A percentile compares a stretch with the other conserved stretches of the same genome.
phyloP scores from a whole-genome alignment of 1,140 invertebrate genomes.

The Achroia grisella region DNA sequence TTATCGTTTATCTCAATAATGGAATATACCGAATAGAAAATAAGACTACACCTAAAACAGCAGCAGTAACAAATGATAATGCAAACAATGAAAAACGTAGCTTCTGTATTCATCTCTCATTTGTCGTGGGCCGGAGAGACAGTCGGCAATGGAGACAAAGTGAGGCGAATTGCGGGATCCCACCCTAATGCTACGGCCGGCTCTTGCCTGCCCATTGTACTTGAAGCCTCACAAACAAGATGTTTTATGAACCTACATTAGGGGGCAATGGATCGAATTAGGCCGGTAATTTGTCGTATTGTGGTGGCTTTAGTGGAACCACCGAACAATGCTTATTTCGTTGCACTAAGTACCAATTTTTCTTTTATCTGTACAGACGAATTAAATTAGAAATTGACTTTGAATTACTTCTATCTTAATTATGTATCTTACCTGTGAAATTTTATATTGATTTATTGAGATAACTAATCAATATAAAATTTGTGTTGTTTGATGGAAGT shows the following conservation, averaged over 20 bases:
- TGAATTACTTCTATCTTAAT: too few species aligned
- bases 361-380: too few species aligned
- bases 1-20: too few species aligned
- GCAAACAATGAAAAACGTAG: constrained; percentile 35
- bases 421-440: too few species aligned
- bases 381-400: too few species aligned
- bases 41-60: neutral
- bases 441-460: too few species aligned
- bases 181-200: constrained; percentile 25
- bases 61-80: neutral
- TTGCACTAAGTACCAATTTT: too few species aligned
- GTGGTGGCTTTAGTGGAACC: constrained; percentile 21
- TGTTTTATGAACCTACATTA: constrained; percentile 61
- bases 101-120: constrained; percentile 32
- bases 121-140: constrained; percentile 31
- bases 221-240: constrained; percentile 46
- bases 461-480: too few species aligned
- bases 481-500: too few species aligned
- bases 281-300: constrained; percentile 41
- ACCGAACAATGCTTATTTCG: too few species aligned
- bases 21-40: neutral
- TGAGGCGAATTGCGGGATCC: constrained; percentile 34
- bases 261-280: constrained; percentile 47
- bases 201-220: constrained; percentile 35
- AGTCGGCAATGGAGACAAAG: constrained; percentile 49